Percentiles rank a stretch among this genome's conserved stretches.
Evolutionary conservation across 2,888 invertebrate species (phyloP).

Genomic region (Himalopsyche anomala): DNA sequence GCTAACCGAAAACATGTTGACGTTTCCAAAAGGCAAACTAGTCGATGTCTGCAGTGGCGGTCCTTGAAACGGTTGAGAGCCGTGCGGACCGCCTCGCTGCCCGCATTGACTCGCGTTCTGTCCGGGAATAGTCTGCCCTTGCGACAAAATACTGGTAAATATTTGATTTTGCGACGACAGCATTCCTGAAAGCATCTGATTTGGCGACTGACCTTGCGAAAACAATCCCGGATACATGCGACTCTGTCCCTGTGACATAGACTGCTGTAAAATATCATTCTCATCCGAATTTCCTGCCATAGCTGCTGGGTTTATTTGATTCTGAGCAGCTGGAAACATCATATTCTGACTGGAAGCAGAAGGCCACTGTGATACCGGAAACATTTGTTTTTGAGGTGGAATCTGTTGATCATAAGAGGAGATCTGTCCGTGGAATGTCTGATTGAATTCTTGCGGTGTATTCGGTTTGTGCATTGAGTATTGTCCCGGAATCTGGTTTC

Average conservation of each 20-base stretch:
- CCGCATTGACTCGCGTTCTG: neutral
- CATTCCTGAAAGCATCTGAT: slow-evolving; percentile 31
- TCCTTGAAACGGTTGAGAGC: neutral
- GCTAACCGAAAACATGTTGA: neutral
- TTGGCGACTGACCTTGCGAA: slow-evolving; percentile 36
- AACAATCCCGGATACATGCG: neutral
- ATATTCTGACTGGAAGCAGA: slow-evolving; percentile 5
- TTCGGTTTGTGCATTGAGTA: neutral
- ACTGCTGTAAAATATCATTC: neutral
- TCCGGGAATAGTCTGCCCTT: neutral
- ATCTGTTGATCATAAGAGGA: neutral
- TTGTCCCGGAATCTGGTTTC: neutral
- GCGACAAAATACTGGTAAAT: neutral
- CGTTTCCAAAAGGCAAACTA: neutral
- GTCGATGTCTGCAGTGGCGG: slow-evolving; percentile 22
- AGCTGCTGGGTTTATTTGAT: neutral
- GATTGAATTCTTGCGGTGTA: slow-evolving; percentile 5
- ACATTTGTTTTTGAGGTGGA: neutral
- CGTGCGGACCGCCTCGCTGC: neutral
- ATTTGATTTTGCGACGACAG: slow-evolving; percentile 46
- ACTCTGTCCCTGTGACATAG: neutral
- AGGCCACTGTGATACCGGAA: neutral
- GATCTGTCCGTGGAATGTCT: neutral
- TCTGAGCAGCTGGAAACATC: neutral
- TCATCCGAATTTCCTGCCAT: neutral